Conservation (phyloP, 2,113 vertebrate genomes). For the Ciconia stormi region DNA sequence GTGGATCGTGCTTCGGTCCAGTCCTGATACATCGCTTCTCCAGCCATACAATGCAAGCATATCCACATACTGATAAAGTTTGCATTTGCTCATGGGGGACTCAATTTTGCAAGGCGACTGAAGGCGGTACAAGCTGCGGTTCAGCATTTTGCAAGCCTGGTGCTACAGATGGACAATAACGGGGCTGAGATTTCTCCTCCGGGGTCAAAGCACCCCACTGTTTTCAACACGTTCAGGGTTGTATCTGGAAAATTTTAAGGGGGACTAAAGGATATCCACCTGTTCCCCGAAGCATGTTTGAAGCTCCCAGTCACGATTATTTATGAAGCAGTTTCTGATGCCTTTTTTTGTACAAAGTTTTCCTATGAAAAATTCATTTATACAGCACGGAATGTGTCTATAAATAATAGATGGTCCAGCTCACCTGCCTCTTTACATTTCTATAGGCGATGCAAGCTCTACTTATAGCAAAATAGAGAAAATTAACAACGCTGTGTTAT, state of each 20-base stretch:
- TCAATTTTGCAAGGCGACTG: not conserved
- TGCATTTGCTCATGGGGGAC: not conserved
- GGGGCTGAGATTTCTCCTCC: not conserved
- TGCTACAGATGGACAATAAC: not conserved
- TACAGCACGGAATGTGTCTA: not conserved
- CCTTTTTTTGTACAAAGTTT: not conserved
- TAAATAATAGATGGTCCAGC: constrained; percentile 2
- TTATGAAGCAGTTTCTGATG: not conserved
- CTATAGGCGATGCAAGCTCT: not conserved
- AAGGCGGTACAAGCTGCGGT: not conserved
- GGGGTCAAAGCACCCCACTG: not conserved
- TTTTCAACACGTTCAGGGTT: not conserved
- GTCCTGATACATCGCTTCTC: not conserved
- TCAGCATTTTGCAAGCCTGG: not conserved
- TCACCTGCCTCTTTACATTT: constrained; percentile 20
- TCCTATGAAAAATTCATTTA: not conserved
- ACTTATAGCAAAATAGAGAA: not conserved
- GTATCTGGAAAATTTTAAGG: not conserved
- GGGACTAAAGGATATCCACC: not conserved
- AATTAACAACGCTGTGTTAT: fast-evolving
- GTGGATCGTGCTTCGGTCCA: not conserved
- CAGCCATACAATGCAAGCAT: not conserved
- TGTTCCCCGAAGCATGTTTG: not conserved
- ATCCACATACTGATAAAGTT: not conserved
- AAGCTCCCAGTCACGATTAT: not conserved